Conservation (phyloP, 1,140 invertebrate genomes). For the Lerema accius region DNA sequence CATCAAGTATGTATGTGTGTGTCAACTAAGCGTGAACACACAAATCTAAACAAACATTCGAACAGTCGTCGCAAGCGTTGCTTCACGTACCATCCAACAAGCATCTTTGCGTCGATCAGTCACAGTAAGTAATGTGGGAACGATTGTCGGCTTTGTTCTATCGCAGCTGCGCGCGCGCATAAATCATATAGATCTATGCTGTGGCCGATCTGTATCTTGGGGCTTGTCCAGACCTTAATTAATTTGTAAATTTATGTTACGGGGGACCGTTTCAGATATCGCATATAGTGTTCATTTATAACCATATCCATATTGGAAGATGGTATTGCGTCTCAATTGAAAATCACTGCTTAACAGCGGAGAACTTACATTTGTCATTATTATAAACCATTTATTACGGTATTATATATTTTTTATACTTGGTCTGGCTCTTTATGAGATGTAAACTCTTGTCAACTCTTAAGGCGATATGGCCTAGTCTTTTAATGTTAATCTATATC, state of each 20-base stretch:
- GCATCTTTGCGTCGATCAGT: constrained; percentile 49
- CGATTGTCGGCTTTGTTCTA: constrained; percentile 45
- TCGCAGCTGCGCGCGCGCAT: constrained; percentile 56
- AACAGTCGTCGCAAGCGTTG: not conserved
- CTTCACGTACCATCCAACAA: not conserved
- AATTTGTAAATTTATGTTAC: constrained; percentile 31
- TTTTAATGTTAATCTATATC: too few species aligned
- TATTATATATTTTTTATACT: too few species aligned
- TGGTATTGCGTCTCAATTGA: too few species aligned
- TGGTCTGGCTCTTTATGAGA: too few species aligned
- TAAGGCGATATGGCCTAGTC: too few species aligned
- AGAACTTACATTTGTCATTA: too few species aligned
- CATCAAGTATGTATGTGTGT: too few species aligned
- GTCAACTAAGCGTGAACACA: too few species aligned
- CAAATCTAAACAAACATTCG: not conserved
- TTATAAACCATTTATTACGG: too few species aligned
- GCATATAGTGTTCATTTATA: constrained; percentile 5
- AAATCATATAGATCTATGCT: constrained; percentile 52
- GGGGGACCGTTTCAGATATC: constrained; percentile 9
- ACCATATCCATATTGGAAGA: not conserved
- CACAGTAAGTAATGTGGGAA: constrained; percentile 68
- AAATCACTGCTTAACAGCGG: too few species aligned
- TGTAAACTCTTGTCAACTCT: too few species aligned
- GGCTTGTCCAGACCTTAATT: constrained; percentile 47
- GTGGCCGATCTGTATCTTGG: constrained; percentile 51